Evolutionary conservation across 2,888 invertebrate genomes (phyloP).

Genomic region (Oscheius sp.): DNA sequence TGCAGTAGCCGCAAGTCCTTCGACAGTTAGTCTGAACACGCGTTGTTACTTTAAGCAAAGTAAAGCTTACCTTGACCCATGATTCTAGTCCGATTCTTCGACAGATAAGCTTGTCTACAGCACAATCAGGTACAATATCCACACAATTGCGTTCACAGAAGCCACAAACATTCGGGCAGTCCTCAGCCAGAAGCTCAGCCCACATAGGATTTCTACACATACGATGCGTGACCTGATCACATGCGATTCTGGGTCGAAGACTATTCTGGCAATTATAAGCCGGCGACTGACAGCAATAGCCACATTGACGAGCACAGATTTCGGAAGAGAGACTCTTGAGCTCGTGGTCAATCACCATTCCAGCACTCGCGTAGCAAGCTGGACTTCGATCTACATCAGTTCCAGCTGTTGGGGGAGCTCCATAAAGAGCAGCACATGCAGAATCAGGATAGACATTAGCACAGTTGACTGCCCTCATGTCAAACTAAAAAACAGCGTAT

Average conservation of each 20-base stretch:
- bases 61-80: constrained; percentile 13
- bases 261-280: constrained; percentile 33
- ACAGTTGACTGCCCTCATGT: constrained; percentile 46
- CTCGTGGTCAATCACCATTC: constrained; percentile 30
- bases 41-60: background rate
- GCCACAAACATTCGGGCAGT: constrained; percentile 37
- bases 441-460: constrained; percentile 50
- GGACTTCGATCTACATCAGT: constrained; percentile 24
- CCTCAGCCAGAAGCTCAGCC: constrained; percentile 28
- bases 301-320: constrained; percentile 37
- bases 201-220: constrained; percentile 38
- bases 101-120: constrained; percentile 33
- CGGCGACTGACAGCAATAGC: constrained; percentile 37
- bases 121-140: constrained; percentile 33
- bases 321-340: constrained; percentile 37
- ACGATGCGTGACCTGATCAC: constrained; percentile 34
- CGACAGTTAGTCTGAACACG: constrained; percentile 31
- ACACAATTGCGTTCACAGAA: constrained; percentile 35
- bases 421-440: constrained; percentile 47
- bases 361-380: constrained; percentile 27
- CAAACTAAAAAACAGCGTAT: constrained; percentile 39
- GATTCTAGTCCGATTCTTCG: constrained; percentile 26
- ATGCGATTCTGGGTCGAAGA: constrained; percentile 23
- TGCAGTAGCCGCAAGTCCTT: constrained; percentile 35
- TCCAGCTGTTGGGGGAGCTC: constrained; percentile 15